Base-by-base conservation (phyloP, 2,797 vertebrate species). In the Spheniscus humboldti region DNA sequence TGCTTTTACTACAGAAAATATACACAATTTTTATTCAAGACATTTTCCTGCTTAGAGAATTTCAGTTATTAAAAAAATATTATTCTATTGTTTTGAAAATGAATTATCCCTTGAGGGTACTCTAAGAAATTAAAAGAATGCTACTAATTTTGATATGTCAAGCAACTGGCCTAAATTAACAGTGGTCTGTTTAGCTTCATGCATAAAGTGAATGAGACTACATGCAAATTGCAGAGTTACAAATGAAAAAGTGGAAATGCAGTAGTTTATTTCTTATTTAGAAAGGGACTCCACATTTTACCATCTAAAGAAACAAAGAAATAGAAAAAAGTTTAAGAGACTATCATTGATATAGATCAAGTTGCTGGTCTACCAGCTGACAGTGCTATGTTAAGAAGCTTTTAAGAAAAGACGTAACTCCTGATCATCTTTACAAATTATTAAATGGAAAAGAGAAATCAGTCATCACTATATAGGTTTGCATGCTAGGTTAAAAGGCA, bases 11-110 rank as follows among this genome's bases (percentile, higher is more conserved):
- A 90, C 47, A 63, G 69, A 96, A 94, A 97, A 90, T 79, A 94
- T 43, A 92, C 68, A 91, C 76, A 12, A 52, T 73, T 96, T 97
- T 95, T 91, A 96, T 96, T 88, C 86, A 95, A 94, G 94, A 79
- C 66, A 79, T 92, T 88, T 95, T 94, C 85, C 92, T 95, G 62
- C 87, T 91, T 41, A 81, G 78, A 94, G 62, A 96, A 69, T 91
- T 96, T 96, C 79, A 95, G 74, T 95, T 93, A 96, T 95, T 94
- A 96, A 96, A 96, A 94, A 97, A 94, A 62, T 88, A 96, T 94
- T 97, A 96, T 97, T 84, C 91, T 96, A 94, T 95, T 96, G 96
- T 97, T 96, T 95, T 91, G 92, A 96, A 96, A 96, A 96, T 96
- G 1, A 96, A 95, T 94, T 96, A 94, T 91, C 92, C 95, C 95